Conservation (phyloP, 2,113 vertebrate species). For the Gavia stellata region DNA sequence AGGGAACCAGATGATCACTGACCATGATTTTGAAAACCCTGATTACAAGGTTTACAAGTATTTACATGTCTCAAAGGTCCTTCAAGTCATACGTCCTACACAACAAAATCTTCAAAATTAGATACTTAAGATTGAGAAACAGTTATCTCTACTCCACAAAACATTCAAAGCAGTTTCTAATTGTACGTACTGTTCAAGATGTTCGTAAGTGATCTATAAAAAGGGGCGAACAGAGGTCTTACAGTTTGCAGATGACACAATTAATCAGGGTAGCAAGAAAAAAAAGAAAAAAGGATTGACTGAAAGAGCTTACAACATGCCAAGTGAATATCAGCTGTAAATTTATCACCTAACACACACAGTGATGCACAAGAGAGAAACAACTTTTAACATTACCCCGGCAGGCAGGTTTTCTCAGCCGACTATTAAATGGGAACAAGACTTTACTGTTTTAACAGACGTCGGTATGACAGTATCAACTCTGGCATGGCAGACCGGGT, state of each 20-base stretch:
- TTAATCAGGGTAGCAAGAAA: neutral
- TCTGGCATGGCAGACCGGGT: fast-evolving
- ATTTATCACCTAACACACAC: neutral
- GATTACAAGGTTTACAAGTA: neutral
- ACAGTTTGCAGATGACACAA: neutral
- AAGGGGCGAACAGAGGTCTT: neutral
- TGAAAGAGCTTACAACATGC: neutral
- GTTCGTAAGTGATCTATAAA: neutral
- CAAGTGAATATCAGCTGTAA: neutral
- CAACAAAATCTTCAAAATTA: neutral
- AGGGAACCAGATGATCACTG: neutral
- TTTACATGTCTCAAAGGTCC: neutral
- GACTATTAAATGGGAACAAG: neutral
- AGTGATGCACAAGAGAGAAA: neutral
- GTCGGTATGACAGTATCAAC: fast-evolving
- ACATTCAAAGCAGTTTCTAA: neutral
- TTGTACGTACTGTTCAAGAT: neutral
- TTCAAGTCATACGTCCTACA: neutral
- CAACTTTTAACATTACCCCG: neutral
- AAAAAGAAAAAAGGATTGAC: neutral
- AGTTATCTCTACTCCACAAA: neutral
- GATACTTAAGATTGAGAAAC: neutral
- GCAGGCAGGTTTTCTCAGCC: neutral
- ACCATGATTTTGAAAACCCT: neutral
- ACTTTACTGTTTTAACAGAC: neutral